Percentiles rank a stretch among this genome's conserved stretches.
Conservation (phyloP, 2,888 invertebrate genomes). For the Apamea sordens region DNA sequence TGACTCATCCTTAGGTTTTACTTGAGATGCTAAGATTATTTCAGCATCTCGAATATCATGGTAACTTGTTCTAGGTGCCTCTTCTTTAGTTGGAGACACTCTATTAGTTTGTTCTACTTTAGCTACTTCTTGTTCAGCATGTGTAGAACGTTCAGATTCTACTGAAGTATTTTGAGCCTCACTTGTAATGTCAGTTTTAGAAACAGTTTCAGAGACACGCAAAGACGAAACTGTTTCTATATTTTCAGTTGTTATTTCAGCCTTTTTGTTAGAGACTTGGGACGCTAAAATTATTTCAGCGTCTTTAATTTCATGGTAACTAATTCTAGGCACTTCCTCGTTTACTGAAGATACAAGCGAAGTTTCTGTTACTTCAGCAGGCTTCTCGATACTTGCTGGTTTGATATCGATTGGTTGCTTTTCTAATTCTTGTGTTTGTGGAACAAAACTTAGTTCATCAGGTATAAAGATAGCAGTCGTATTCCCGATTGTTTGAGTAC, state of each 20-base stretch:
- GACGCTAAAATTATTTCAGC: slow-evolving; percentile 70
- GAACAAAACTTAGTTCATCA: slow-evolving; percentile 16
- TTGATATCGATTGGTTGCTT: slow-evolving; percentile 7
- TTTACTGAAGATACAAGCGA: slow-evolving; percentile 24
- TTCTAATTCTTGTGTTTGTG: neutral
- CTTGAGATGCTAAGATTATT: slow-evolving; percentile 60
- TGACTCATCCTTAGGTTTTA: slow-evolving; percentile 18
- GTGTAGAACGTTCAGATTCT: neutral
- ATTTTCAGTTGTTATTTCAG: slow-evolving; percentile 10
- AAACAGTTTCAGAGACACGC: slow-evolving; percentile 55
- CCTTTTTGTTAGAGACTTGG: slow-evolving; percentile 35
- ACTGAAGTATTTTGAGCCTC: neutral
- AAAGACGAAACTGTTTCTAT: slow-evolving; percentile 47
- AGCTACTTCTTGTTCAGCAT: neutral
- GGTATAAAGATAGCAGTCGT: slow-evolving; percentile 3
- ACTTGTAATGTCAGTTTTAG: slow-evolving; percentile 29
- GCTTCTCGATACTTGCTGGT: slow-evolving; percentile 1
- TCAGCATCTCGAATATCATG: slow-evolving; percentile 74
- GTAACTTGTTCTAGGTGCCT: slow-evolving; percentile 63
- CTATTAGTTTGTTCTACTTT: slow-evolving; percentile 12
- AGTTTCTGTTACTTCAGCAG: slow-evolving; percentile 3
- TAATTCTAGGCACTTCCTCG: slow-evolving; percentile 62
- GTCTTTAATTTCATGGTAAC: slow-evolving; percentile 72
- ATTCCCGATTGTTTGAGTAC: neutral
- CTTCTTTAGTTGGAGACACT: slow-evolving; percentile 55